Percentiles rank a stretch among this genome's conserved stretches.
These are phyloP conservation scores for Rhaphigaster nebulosa DNA, from an alignment of 2,888 invertebrate species.

Conservation along the genomic window DNA sequence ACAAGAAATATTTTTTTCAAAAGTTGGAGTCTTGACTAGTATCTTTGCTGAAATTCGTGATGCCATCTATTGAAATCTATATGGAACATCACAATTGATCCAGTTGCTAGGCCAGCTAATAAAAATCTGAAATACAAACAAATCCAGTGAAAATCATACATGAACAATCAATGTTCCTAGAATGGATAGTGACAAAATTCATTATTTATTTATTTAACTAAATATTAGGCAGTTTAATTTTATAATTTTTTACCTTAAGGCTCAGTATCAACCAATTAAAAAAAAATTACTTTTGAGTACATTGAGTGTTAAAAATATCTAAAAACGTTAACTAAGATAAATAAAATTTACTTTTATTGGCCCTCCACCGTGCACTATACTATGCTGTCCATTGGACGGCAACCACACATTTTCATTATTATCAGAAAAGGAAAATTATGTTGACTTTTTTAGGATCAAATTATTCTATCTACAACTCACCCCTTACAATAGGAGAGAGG, in stretches of 20 bases:
- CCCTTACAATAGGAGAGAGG: no score
- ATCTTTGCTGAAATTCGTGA: constrained; percentile 95
- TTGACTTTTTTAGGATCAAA: no score
- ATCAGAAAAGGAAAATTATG: no score
- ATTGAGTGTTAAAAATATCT: background rate
- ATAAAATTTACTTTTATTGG: background rate
- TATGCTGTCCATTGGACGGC: no score
- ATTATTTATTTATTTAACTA: constrained; percentile 43
- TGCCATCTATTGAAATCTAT: constrained; percentile 99
- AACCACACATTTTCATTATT: no score
- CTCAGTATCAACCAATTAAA: background rate
- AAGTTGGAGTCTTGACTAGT: constrained; percentile 71
- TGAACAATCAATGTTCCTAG: background rate
- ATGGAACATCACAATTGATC: constrained; percentile 98
- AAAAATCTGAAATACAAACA: constrained; percentile 83
- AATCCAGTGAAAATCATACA: background rate
- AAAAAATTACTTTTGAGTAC: no score
- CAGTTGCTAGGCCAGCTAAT: constrained; percentile 95
- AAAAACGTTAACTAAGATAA: no score
- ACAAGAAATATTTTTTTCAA: constrained; percentile 63
- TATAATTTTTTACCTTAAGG: background rate
- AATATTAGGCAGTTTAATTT: background rate
- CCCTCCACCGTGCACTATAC: no score
- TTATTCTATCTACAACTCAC: no score
- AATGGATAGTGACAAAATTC: background rate